phyloP scores from a whole-genome alignment of 2,888 invertebrate genomes.

The Ophion costatus region DNA sequence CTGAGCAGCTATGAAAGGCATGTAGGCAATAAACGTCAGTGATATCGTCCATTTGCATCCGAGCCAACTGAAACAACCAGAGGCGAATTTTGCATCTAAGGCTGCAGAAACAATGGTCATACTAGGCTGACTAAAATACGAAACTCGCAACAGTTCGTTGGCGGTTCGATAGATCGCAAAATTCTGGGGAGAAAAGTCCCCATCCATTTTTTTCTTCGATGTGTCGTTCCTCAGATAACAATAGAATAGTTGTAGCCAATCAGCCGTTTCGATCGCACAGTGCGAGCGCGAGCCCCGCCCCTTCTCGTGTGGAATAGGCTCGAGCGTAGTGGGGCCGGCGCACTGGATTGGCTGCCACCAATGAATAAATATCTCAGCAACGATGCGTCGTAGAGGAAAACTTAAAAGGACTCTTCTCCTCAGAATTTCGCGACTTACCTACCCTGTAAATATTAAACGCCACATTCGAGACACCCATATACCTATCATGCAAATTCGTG shows the following conservation, averaged over 20 bases:
- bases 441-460: neutral
- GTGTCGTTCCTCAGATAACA: neutral
- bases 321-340: neutral
- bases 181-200: neutral
- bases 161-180: neutral
- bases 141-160: neutral
- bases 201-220: neutral
- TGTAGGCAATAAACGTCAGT: slow-evolving; percentile 93
- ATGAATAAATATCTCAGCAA: neutral
- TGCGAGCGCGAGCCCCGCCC: neutral
- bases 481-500: neutral
- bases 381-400: neutral
- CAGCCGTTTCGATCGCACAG: neutral
- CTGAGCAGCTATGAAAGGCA: slow-evolving; percentile 95
- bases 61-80: slow-evolving; percentile 87
- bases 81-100: neutral
- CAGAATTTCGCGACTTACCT: neutral
- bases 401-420: neutral
- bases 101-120: neutral
- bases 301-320: neutral
- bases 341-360: neutral
- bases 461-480: neutral
- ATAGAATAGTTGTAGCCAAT: neutral
- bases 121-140: neutral
- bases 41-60: slow-evolving; percentile 96